These are phyloP conservation scores for Rallus limicola DNA, from an alignment of 2,113 vertebrate genomes.

Conservation along the genomic window DNA sequence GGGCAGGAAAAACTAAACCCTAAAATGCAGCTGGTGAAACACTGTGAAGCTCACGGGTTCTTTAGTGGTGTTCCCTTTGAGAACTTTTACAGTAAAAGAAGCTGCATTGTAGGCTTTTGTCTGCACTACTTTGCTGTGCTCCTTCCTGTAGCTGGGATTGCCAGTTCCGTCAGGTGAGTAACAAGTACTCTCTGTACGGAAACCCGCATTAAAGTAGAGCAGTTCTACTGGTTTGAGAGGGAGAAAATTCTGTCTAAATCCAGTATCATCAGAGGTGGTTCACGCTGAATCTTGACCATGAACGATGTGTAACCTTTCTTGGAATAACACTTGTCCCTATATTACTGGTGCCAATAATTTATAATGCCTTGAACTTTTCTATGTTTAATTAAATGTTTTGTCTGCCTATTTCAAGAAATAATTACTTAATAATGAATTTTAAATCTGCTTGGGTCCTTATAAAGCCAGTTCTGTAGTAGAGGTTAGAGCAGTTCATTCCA, in stretches of 20 bases:
- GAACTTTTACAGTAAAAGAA: background rate
- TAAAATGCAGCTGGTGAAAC: background rate
- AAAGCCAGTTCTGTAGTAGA: background rate
- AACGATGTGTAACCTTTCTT: background rate
- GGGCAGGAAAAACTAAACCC: background rate
- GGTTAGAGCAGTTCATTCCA: background rate
- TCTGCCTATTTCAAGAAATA: conserved; percentile 38
- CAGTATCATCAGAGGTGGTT: background rate
- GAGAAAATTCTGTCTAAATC: background rate
- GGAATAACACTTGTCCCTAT: background rate
- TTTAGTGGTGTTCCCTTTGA: background rate
- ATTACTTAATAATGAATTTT: background rate
- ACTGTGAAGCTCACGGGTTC: background rate
- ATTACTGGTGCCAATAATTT: conserved; percentile 25
- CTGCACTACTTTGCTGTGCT: background rate
- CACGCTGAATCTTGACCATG: background rate
- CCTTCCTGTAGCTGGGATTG: background rate
- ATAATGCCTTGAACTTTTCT: conserved; percentile 47
- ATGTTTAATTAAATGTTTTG: background rate
- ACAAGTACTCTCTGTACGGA: background rate
- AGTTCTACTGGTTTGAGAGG: background rate
- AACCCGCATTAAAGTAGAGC: background rate
- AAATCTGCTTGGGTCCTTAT: background rate
- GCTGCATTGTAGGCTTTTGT: background rate
- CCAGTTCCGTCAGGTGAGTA: background rate